Evolutionary conservation across 2,113 vertebrate genomes (phyloP).

Genomic region (Ochotona curzoniae): DNA sequence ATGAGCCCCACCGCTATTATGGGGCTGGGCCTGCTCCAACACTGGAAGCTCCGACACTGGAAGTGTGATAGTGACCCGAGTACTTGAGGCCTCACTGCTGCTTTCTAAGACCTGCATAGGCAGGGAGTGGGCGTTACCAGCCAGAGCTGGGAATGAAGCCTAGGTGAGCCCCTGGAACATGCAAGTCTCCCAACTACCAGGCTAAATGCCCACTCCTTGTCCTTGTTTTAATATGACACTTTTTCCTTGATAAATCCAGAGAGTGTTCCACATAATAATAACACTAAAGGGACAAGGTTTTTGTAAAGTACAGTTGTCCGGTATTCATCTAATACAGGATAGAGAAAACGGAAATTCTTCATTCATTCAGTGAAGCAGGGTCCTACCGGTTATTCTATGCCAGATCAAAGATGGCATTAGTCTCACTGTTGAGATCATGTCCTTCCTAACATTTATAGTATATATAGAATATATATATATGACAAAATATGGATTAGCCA

Average conservation of each 20-base stretch:
- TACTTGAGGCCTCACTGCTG: too few relatives aligned
- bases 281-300: not conserved
- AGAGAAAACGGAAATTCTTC: not conserved
- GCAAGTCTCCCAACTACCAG: too few relatives aligned
- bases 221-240: slow-evolving; percentile 14
- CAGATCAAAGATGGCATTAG: not conserved
- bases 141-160: too few relatives aligned
- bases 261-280: not conserved
- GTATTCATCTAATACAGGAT: not conserved
- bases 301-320: not conserved
- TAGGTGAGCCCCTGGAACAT: too few relatives aligned
- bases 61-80: too few relatives aligned
- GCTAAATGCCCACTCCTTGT: not conserved
- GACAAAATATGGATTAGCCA: slow-evolving; percentile 5
- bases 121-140: too few relatives aligned
- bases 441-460: not conserved
- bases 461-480: too few relatives aligned
- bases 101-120: too few relatives aligned
- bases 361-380: not conserved
- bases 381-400: not conserved
- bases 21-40: too few relatives aligned
- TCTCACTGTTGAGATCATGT: not conserved
- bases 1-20: too few relatives aligned
- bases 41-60: too few relatives aligned
- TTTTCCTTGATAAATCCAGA: not conserved